Evolutionary conservation across 2,888 invertebrate genomes (phyloP).

Genomic region (Cotesia congregata): DNA sequence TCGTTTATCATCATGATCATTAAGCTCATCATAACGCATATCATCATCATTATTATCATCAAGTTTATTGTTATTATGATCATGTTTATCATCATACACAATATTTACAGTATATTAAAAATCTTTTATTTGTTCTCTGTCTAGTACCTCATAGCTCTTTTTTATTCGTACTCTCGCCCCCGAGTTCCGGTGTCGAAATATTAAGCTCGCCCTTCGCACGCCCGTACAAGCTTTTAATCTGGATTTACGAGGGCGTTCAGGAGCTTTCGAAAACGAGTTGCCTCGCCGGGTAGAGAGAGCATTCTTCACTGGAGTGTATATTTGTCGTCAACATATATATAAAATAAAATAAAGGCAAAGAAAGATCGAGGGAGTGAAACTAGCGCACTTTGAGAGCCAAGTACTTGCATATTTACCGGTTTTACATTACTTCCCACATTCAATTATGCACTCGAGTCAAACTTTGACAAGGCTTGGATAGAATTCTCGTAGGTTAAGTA

Average conservation of each 20-base stretch:
- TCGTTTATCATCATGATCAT: too few relatives aligned
- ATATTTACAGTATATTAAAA: constrained; percentile 7
- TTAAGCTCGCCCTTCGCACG: constrained; percentile 39
- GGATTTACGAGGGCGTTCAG: constrained; percentile 49
- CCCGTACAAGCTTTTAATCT: constrained; percentile 44
- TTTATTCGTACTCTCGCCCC: not conserved
- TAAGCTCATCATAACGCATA: too few relatives aligned
- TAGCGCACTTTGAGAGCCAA: constrained; percentile 14
- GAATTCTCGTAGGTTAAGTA: constrained; percentile 13
- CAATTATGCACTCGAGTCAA: constrained; percentile 14
- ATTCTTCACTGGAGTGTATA: not conserved
- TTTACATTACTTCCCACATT: constrained; percentile 2
- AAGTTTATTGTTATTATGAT: too few relatives aligned
- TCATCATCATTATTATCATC: too few relatives aligned
- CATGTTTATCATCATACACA: not conserved
- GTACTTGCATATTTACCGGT: constrained; percentile 27
- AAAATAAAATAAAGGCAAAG: constrained; percentile 34
- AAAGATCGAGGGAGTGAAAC: constrained; percentile 36
- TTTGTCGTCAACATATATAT: constrained; percentile 2
- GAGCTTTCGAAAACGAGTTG: constrained; percentile 45
- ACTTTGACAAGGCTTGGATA: constrained; percentile 29
- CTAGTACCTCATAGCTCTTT: constrained; percentile 6
- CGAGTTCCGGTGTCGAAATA: constrained; percentile 37
- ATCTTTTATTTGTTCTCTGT: constrained; percentile 7
- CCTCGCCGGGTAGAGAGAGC: constrained; percentile 23